phyloP scores from a whole-genome alignment of 2,888 invertebrate species.

The Callosobruchus maculatus region DNA sequence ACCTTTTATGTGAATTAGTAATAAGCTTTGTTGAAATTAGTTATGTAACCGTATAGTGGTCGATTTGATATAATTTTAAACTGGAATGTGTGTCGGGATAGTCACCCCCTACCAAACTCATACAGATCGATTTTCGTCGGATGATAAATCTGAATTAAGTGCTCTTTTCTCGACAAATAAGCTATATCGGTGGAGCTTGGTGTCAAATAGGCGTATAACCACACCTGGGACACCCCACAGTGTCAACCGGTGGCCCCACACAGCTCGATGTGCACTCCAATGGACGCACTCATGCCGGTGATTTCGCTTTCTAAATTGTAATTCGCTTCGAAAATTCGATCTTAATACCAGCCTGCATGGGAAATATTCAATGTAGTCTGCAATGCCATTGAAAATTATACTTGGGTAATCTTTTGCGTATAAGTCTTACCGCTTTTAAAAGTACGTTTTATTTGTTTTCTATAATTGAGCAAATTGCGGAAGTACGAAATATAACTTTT shows the following conservation, averaged over 20 bases:
- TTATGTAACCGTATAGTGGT: too few species aligned
- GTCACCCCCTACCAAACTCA: background rate
- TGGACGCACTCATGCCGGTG: background rate
- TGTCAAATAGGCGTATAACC: background rate
- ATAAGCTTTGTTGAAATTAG: too few species aligned
- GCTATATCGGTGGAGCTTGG: background rate
- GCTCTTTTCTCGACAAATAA: background rate
- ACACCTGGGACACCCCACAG: background rate
- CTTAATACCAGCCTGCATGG: background rate
- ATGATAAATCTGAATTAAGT: background rate
- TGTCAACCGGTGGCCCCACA: background rate
- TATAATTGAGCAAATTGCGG: too few species aligned
- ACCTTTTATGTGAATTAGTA: too few species aligned
- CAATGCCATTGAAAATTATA: background rate
- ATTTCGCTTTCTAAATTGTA: background rate
- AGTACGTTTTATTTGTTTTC: too few species aligned
- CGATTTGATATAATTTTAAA: too few species aligned
- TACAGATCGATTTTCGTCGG: background rate
- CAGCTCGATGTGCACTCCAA: background rate
- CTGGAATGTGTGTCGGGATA: too few species aligned
- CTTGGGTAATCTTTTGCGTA: background rate
- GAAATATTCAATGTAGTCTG: background rate
- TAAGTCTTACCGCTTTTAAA: too few species aligned
- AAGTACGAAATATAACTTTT: too few species aligned
- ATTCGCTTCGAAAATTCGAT: background rate